phyloP scores from a whole-genome alignment of 1,140 invertebrate genomes.

The Drosophila tropicalis region DNA sequence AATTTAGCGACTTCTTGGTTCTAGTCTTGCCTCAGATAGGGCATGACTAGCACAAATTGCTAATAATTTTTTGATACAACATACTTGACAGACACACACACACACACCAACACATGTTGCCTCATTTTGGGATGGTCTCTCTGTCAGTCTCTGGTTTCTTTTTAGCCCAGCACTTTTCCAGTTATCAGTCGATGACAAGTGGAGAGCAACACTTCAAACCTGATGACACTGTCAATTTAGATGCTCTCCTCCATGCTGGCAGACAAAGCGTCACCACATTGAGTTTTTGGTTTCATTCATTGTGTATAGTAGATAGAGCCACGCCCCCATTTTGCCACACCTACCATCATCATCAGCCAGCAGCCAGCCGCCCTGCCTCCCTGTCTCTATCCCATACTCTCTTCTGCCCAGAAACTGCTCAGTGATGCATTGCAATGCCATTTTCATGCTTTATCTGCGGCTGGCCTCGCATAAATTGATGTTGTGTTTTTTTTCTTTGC shows the following conservation, averaged over 20 bases:
- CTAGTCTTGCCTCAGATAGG: background rate
- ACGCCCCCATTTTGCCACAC: constrained; percentile 10
- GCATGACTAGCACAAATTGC: constrained; percentile 44
- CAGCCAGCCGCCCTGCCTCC: background rate
- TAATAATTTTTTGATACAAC: constrained; percentile 45
- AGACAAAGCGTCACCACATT: background rate
- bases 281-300: constrained; percentile 1
- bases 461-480: constrained; percentile 66
- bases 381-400: background rate
- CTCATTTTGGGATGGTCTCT: background rate
- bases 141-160: background rate
- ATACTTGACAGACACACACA: constrained; percentile 14
- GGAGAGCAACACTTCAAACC: constrained; percentile 61
- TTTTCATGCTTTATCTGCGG: constrained; percentile 69
- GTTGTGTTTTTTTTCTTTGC: constrained; percentile 14
- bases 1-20: too few species aligned
- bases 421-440: constrained; percentile 63
- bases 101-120: constrained; percentile 1
- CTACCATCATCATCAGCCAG: background rate
- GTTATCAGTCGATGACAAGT: constrained; percentile 9
- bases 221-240: constrained; percentile 76
- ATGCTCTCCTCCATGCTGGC: constrained; percentile 22
- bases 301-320: constrained; percentile 20
- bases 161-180: background rate
- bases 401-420: background rate